These are phyloP conservation scores for Pungitius pungitius DNA, from an alignment of 2,113 vertebrate species.

Conservation along the genomic window DNA sequence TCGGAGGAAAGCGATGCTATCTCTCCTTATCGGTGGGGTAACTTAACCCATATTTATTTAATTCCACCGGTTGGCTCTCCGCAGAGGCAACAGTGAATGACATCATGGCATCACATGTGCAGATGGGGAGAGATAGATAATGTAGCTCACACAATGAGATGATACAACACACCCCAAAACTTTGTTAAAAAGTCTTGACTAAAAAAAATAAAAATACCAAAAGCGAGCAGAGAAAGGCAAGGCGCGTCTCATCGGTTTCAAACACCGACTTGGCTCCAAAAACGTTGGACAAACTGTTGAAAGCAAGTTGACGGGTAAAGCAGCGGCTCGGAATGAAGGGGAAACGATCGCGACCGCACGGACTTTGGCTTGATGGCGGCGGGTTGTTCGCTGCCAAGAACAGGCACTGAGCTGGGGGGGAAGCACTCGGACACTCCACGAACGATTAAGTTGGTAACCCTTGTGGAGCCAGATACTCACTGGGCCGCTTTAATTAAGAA, in stretches of 20 bases:
- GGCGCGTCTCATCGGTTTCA: constrained; percentile 22
- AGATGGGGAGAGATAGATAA: constrained; percentile 36
- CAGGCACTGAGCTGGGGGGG: constrained; percentile 56
- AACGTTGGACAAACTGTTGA: constrained; percentile 34
- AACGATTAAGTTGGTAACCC: constrained; percentile 15
- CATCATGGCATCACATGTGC: constrained; percentile 58
- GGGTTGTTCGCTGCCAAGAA: constrained; percentile 69
- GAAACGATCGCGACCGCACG: constrained; percentile 51
- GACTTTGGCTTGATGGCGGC: constrained; percentile 56
- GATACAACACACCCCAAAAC: constrained; percentile 1
- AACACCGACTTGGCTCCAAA: constrained; percentile 31
- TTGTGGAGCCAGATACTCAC: constrained; percentile 33
- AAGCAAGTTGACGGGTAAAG: constrained; percentile 48
- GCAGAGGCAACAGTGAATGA: constrained; percentile 60
- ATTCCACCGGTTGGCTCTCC: constrained; percentile 52
- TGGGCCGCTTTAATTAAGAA: constrained; percentile 47
- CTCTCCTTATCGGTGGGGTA: constrained; percentile 43
- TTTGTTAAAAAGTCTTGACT: neutral
- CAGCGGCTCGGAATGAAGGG: constrained; percentile 26
- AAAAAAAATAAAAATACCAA: constrained; percentile 12
- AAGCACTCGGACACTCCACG: constrained; percentile 56
- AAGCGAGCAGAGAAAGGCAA: constrained; percentile 3
- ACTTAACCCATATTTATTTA: constrained; percentile 66
- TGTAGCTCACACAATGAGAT: neutral
- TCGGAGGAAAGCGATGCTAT: constrained; percentile 67